Conservation (phyloP, 2,113 vertebrate genomes). For the Gopherus flavomarginatus region DNA sequence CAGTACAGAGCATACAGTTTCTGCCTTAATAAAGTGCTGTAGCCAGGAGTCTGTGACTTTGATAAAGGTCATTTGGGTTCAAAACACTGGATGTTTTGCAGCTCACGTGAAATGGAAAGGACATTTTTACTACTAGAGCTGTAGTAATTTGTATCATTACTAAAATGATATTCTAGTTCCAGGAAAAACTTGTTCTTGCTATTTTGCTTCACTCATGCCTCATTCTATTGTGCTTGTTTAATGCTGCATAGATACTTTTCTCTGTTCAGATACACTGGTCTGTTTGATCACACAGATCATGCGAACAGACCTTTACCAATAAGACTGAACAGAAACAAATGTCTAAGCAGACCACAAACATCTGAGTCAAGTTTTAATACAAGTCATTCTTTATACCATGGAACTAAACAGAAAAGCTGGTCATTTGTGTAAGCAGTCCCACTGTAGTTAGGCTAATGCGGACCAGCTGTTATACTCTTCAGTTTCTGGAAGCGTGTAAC, state of each 20-base stretch:
- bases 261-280: background rate
- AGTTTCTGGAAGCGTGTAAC: conserved; percentile 63
- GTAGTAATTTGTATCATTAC: conserved; percentile 1
- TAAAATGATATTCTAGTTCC: conserved; percentile 5
- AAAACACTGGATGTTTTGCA: conserved; percentile 56
- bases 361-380: conserved; percentile 60
- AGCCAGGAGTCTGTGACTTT: conserved; percentile 63
- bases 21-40: conserved; percentile 48
- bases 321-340: conserved; percentile 68
- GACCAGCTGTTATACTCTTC: conserved; percentile 74
- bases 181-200: conserved; percentile 33
- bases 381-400: conserved; percentile 63
- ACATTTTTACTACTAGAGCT: background rate
- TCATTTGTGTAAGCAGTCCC: conserved; percentile 67
- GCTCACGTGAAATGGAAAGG: conserved; percentile 51
- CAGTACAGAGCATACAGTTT: conserved; percentile 28
- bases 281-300: background rate
- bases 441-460: conserved; percentile 76
- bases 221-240: background rate
- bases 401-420: conserved; percentile 68
- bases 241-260: background rate
- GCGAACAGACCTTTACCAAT: conserved; percentile 16
- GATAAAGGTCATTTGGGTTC: conserved; percentile 72
- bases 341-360: background rate
- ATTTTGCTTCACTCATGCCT: background rate